These are phyloP conservation scores for Hystrix cristata DNA, from an alignment of 2,113 vertebrate genomes.

Conservation along the genomic window DNA sequence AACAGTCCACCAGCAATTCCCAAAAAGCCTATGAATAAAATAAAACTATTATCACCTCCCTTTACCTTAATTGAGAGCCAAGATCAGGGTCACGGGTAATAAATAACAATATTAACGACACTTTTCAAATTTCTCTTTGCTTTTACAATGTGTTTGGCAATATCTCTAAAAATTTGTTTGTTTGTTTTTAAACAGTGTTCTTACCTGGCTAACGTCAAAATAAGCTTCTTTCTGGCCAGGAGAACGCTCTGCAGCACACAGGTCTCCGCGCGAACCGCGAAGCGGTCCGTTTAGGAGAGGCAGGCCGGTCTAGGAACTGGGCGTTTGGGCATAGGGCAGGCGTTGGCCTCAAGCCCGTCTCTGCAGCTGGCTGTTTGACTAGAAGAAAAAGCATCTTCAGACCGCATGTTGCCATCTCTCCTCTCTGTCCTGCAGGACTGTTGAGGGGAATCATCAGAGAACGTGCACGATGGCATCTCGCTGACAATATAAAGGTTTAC, in stretches of 20 bases:
- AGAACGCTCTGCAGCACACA: not conserved
- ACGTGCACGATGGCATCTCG: not conserved
- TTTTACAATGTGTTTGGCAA: conserved; percentile 33
- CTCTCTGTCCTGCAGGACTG: not conserved
- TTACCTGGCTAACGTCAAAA: conserved; percentile 10
- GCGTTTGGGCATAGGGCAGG: not conserved
- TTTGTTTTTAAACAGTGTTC: not conserved
- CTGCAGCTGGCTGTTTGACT: not conserved
- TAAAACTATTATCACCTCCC: not conserved
- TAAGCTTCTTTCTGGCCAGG: not conserved
- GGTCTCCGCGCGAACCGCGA: not conserved
- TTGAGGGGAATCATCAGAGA: not conserved
- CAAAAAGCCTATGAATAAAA: not conserved
- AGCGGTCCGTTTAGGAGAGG: not conserved
- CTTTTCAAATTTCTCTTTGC: conserved; percentile 34
- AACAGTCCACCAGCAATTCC: not conserved
- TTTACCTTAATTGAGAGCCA: not conserved
- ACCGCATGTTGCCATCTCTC: not conserved
- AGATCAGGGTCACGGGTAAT: not conserved
- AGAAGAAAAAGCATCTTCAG: not conserved
- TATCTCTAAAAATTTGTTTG: not conserved
- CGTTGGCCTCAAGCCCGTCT: not conserved
- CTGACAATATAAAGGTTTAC: not conserved
- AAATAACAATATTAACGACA: not conserved
- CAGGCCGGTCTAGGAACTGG: not conserved